These are phyloP conservation scores for Neogale vison DNA, from an alignment of 2,113 vertebrate species.

Conservation along the genomic window DNA sequence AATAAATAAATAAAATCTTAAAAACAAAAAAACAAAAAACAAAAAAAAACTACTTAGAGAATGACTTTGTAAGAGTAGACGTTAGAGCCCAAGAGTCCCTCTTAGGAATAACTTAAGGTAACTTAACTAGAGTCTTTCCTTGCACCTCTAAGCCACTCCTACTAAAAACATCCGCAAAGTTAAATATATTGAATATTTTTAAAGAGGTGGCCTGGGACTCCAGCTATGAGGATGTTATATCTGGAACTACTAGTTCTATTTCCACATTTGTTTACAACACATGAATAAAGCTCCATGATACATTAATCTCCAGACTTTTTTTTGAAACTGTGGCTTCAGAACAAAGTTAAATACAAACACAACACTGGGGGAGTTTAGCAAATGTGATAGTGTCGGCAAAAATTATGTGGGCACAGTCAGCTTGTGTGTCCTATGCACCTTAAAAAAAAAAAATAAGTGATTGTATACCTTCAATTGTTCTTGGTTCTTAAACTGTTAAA, in stretches of 20 bases:
- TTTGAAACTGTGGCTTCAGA: not conserved
- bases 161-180: not conserved
- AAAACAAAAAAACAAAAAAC: no score
- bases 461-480: not conserved
- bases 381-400: not conserved
- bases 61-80: not conserved
- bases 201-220: not conserved
- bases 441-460: not conserved
- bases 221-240: not conserved
- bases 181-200: not conserved
- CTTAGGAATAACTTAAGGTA: not conserved
- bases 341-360: not conserved
- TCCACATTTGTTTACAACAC: not conserved
- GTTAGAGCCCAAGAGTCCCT: not conserved
- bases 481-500: not conserved
- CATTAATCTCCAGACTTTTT: constrained; percentile 9
- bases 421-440: not conserved
- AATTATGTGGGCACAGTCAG: not conserved
- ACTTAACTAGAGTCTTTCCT: not conserved
- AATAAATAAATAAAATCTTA: no score
- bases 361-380: not conserved
- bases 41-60: not conserved
- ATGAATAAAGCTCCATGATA: not conserved
- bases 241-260: not conserved
- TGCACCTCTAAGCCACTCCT: not conserved